Base-by-base conservation (phyloP, 2,113 vertebrate species). In the Cynopterus brachyotis region DNA sequence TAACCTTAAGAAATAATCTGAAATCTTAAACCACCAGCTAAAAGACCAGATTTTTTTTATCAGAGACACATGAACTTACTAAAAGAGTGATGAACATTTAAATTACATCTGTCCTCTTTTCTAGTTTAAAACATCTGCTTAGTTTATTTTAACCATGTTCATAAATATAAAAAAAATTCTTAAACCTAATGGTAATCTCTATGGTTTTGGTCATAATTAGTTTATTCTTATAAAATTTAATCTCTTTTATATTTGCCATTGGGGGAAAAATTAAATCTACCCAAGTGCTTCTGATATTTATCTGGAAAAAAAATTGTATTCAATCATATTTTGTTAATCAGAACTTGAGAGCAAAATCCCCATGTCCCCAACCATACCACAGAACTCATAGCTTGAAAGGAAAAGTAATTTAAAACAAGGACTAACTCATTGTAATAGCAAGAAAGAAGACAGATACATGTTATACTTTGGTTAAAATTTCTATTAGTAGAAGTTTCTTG, bases 391-490 rank as follows among this genome's bases (percentile, higher is more conserved):
- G 28, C 64, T 78, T 78, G 24, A 17, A 89, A 80, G 24, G 66
- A 72, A 86, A 35, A 47, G 72, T 2, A 40, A 55, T 53, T 37
- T 82, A 30, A 85, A 67, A 70, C 3, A 53, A 81, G 6, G 6
- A 66, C 89, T 76, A 30, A 11, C 17, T 76, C 30, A 84, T 9
- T 94, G 3, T 62, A 91, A 84, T 35, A 8, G 0, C 47, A 55
- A 17, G 24, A 16, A 64, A 76, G 78, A 32, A 80, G 24, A 64
- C 37, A 37, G 91, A 70, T 5, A 87, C 88, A 66, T 19, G 0
- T 35, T 64, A 69, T 28, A 84, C 26, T 91, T 91, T 53, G 20
- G 6, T 60, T 45, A 96, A 59, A 95, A 70, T 91, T 79, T 95
- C 47, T 89, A 30, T 6, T 10, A 45, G 12, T 30, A 70, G 24